Evolutionary conservation across 2,797 vertebrate species (phyloP), one percentile per base, ranked within the genome.

Genomic region (Glyptemys insculpta): DNA sequence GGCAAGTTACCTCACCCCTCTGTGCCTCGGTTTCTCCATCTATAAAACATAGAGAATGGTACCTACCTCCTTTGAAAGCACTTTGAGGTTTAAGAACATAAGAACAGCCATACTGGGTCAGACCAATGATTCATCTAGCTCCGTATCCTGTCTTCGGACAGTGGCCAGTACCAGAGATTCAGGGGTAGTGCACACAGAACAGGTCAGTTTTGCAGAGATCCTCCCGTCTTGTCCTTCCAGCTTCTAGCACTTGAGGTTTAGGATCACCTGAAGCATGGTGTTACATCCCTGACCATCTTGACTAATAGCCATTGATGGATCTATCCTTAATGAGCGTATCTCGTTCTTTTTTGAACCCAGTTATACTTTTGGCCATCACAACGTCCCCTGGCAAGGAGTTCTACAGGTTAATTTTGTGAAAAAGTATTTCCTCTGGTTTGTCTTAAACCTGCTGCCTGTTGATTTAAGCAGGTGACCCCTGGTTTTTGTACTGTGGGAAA

Each of bases 41-140:
- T 34, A 27, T 83, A 78, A 84, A 79, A 80, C 7, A 4, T 6
- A 19, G 0, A 0, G 16, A n/a, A n/a, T 62, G 81, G 76, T 4
- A 37, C 41, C 59, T 76, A 50, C 27, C 86, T 41, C 44, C 2
- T 62, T 81, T 2, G 50, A 41, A 3, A 81, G 23, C 10, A 68
- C 12, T 68, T 7, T 86, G 79, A 5, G 83, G 15, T 81, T 10
- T 1, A 3, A 1, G 87, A 90, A 0, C 2, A 0, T 52, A 0
- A 1, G 34, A n/a, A 37, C 8, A 6, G 65, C n/a, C 65, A 41
- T 18, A 41, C 19, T 72, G n/a, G 65, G n/a, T 72, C n/a, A 72
- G 18, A 68, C 62, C 34, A n/a, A 68, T 12, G 34, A 18, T 72
- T 9, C 65, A 37, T 41, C 65, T 41, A 72, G n/a, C 65, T 37